phyloP scores from a whole-genome alignment of 37 sponge, comb jelly and placozoan genomes.

The Haliclona indistincta region DNA sequence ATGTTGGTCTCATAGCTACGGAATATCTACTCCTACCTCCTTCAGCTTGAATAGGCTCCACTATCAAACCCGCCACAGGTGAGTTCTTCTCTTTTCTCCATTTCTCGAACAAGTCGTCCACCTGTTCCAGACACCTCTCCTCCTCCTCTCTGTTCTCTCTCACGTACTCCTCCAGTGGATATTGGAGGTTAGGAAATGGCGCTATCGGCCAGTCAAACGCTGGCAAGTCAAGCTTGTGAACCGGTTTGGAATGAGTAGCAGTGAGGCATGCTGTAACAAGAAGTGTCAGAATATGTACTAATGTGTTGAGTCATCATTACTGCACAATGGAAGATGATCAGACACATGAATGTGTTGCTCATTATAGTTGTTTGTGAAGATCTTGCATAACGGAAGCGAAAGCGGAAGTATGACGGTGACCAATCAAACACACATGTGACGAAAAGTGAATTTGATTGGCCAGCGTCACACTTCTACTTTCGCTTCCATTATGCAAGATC shows the following conservation, averaged over 20 bases:
- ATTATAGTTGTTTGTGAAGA: too few species aligned
- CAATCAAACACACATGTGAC: too few species aligned
- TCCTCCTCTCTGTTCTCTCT: constrained; percentile 73
- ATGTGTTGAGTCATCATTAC: too few species aligned
- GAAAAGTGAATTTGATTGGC: too few species aligned
- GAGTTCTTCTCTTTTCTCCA: constrained; percentile 4
- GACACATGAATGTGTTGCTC: too few species aligned
- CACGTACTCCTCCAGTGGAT: background rate
- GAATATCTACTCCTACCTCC: constrained; percentile 60
- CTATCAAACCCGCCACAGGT: constrained; percentile 59
- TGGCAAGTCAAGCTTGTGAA: constrained; percentile 82
- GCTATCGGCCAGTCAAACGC: constrained; percentile 84
- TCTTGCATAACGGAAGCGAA: too few species aligned
- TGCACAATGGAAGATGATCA: too few species aligned
- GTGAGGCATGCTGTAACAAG: constrained; percentile 50
- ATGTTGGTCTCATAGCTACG: background rate
- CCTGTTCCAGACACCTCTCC: constrained; percentile 63
- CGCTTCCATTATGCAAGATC: too few species aligned
- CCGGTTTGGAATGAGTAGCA: constrained; percentile 54
- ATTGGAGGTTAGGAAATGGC: constrained; percentile 56
- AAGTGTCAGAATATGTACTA: too few species aligned
- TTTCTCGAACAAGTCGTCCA: constrained; percentile 3
- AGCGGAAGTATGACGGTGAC: too few species aligned
- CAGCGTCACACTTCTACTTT: too few species aligned
- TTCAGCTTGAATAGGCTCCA: constrained; percentile 88